Conservation (phyloP, 2,113 vertebrate genomes). For the Oxyura jamaicensis region DNA sequence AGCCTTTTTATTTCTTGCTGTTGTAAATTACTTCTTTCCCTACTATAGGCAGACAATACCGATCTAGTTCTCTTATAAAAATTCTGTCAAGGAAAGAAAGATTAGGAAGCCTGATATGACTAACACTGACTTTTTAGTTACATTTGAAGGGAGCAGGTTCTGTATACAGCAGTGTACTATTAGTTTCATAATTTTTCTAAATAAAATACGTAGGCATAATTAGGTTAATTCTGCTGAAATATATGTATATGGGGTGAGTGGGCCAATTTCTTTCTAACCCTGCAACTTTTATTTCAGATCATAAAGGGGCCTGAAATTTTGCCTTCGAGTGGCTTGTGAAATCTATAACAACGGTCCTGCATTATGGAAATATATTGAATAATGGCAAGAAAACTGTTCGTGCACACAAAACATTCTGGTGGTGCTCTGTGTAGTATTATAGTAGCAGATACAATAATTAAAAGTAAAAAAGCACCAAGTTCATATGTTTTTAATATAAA, state of each 20-base stretch:
- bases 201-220: background rate
- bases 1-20: slow-evolving; percentile 22
- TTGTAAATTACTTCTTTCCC: slow-evolving; percentile 17
- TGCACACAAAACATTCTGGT: fast-evolving
- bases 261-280: background rate
- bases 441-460: background rate
- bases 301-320: background rate
- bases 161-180: background rate
- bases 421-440: background rate
- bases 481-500: background rate
- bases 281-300: background rate
- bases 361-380: background rate
- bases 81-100: slow-evolving; percentile 6
- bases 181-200: background rate
- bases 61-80: background rate
- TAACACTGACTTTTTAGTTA: slow-evolving; percentile 15
- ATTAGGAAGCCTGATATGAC: background rate
- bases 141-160: background rate
- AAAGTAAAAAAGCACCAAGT: background rate
- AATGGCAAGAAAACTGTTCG: background rate
- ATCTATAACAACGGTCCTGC: background rate
- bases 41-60: slow-evolving; percentile 11
- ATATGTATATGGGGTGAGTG: background rate
- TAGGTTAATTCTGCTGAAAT: background rate
- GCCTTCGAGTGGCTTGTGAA: background rate